phyloP scores from a whole-genome alignment of 2,113 vertebrate species.

The Anolis sagrei region DNA sequence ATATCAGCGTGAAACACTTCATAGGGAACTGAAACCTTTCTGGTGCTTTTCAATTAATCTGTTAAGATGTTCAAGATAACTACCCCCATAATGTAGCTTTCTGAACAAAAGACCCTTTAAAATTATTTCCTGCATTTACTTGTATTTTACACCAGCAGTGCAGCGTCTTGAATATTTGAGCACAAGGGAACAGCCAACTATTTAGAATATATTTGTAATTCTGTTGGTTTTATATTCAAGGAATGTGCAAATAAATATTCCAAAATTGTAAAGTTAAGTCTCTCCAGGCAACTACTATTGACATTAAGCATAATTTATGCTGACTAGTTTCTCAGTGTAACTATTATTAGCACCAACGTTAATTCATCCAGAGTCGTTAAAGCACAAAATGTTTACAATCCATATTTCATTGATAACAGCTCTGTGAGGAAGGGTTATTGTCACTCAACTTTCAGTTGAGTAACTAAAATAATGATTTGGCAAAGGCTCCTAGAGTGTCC shows the following conservation, averaged over 20 bases:
- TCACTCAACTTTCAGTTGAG: background rate
- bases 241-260: background rate
- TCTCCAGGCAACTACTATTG: background rate
- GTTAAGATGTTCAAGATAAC: background rate
- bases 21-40: background rate
- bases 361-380: constrained; percentile 16
- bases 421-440: background rate
- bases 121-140: constrained; percentile 1
- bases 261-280: constrained; percentile 8
- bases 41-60: background rate
- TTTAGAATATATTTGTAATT: background rate
- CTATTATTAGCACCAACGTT: constrained; percentile 5
- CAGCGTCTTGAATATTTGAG: background rate
- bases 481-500: background rate
- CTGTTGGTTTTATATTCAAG: constrained; percentile 2
- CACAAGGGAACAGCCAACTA: background rate
- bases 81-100: background rate
- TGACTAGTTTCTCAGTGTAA: background rate
- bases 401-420: constrained; percentile 7
- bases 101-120: background rate
- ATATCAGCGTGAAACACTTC: background rate
- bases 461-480: background rate
- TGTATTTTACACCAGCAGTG: background rate
- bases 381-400: background rate
- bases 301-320: constrained; percentile 5